Evolutionary conservation across 2,113 vertebrate genomes (phyloP), one percentile per base, ranked within the genome.

Genomic region (Tragulus kanchil): DNA sequence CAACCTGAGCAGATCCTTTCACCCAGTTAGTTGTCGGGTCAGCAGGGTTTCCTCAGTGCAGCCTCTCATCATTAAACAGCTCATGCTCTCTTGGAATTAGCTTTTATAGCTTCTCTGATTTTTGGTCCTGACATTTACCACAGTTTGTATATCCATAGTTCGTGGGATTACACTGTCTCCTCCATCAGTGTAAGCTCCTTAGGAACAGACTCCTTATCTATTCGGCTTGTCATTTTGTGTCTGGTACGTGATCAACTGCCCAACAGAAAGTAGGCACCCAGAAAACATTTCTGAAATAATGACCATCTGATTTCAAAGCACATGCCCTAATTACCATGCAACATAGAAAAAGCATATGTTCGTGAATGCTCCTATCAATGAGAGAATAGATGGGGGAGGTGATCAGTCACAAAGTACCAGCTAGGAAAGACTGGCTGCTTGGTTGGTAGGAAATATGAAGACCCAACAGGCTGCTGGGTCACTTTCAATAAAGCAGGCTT

Each of bases 401-500:
- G 42, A 87, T 58, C 61, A 25, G 31, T 28, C 7, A 13, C 3
- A 31, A 62, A 77, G 54, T 26, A 26, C 36, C 78, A 52, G 31
- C 59, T 31, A n/a, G 73, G 13, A 61, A 89, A 93, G 54, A 87
- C 36, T 73, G 50, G 14, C 17, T 59, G 2, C 67, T 83, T 67
- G 36, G 54, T 42, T 69, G 61, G 25, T 48, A 48, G 82, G 62
- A 59, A 85, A 85, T 23, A 42, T 21, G 7, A 58, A 96, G 56
- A 5, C 45, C 61, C 61, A 26, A 25, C 15, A 64, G 36, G 36
- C 84, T 84, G 58, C 73, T 89, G 61, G 78, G n/a, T 50, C 28
- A 21, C 64, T 81, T 78, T 78, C 25, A 75, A 67, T 58, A 85
- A 82, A 95, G 69, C 36, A 81, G 56, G 5, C 61, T 96, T 92